phyloP scores from a whole-genome alignment of 2,888 invertebrate species.

The Dolichopus griseipennis region DNA sequence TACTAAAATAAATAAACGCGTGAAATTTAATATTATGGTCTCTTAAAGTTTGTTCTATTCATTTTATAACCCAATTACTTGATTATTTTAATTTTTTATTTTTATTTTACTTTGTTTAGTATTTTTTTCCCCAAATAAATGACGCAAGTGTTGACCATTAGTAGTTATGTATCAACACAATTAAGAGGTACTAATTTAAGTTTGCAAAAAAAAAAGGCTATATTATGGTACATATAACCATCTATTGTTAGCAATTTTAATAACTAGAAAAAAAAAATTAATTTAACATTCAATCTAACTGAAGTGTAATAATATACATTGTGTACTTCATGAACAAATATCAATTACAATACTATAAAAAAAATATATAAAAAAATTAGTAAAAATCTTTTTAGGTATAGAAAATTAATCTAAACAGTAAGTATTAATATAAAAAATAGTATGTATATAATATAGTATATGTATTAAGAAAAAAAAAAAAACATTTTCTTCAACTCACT shows the following conservation, averaged over 20 bases:
- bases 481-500: too few species aligned
- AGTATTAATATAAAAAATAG: too few species aligned
- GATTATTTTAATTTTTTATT: too few species aligned
- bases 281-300: neutral
- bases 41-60: neutral
- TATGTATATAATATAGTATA: too few species aligned
- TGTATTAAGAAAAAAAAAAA: too few species aligned
- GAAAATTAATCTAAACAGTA: too few species aligned
- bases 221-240: neutral
- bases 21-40: neutral
- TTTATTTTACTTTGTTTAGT: neutral
- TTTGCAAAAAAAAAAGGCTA: neutral
- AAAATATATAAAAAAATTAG: too few species aligned
- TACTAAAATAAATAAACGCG: neutral
- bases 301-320: neutral
- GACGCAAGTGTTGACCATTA: conserved; percentile 1
- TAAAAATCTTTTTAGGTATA: too few species aligned
- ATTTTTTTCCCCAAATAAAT: neutral
- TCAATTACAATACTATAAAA: neutral
- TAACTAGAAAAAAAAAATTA: neutral
- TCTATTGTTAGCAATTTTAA: neutral
- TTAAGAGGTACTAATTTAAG: neutral
- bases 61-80: neutral
- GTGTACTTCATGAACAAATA: neutral
- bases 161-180: neutral